Conservation (phyloP, 2,888 invertebrate genomes). For the Polydrusus pterygomalis region DNA sequence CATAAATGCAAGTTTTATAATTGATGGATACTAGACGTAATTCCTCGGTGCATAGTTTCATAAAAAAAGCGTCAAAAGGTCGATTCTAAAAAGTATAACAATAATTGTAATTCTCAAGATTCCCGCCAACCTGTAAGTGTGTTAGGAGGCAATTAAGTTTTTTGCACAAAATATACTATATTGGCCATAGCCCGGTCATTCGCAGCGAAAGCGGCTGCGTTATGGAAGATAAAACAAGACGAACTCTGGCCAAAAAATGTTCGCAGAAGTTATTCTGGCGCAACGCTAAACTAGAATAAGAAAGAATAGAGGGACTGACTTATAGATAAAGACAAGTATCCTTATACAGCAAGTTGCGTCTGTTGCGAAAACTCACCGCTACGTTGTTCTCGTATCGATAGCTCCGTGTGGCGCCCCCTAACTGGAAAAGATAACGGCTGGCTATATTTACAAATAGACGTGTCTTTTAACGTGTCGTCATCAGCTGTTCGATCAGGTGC, state of each 20-base stretch:
- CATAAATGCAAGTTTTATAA: too few relatives aligned
- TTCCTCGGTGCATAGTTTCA: too few relatives aligned
- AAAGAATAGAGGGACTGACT: too few relatives aligned
- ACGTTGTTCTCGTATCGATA: slow-evolving; percentile 37
- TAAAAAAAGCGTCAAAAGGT: too few relatives aligned
- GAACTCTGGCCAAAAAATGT: slow-evolving; percentile 14
- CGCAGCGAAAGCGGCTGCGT: slow-evolving; percentile 21
- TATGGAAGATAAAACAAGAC: slow-evolving; percentile 15
- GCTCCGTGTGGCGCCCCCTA: slow-evolving; percentile 44
- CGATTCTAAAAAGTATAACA: too few relatives aligned
- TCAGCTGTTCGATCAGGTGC: slow-evolving; percentile 67
- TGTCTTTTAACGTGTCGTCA: slow-evolving; percentile 62
- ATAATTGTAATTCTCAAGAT: background rate
- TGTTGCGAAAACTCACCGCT: slow-evolving; percentile 37
- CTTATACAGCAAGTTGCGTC: background rate
- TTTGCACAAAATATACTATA: slow-evolving; percentile 23
- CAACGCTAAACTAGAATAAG: background rate
- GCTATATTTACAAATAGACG: slow-evolving; percentile 52
- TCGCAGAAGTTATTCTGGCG: slow-evolving; percentile 4
- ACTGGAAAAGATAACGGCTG: slow-evolving; percentile 44
- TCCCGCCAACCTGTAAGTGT: background rate
- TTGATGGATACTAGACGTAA: too few relatives aligned
- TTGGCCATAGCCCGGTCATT: slow-evolving; percentile 30
- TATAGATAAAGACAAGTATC: background rate
- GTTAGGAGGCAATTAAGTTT: slow-evolving; percentile 19